phyloP scores from a whole-genome alignment of 2,113 vertebrate species.

The Piaya cayana region DNA sequence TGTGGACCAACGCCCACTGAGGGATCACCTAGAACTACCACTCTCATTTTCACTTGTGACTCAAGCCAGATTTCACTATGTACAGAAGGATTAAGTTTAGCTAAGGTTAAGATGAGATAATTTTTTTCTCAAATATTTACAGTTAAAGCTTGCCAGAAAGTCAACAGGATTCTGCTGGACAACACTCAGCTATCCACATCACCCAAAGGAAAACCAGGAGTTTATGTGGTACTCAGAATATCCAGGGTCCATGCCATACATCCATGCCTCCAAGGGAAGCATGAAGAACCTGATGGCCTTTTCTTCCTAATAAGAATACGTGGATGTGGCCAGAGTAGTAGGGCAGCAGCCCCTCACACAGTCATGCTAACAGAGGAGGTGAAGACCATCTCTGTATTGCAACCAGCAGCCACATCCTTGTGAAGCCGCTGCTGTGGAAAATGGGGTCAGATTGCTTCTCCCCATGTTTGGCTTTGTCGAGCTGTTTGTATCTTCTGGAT shows the following conservation, averaged over 20 bases:
- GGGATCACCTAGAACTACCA: background rate
- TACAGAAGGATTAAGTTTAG: conserved; percentile 27
- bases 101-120: background rate
- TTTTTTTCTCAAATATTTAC: conserved; percentile 45
- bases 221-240: background rate
- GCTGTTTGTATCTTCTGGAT: conserved; percentile 29
- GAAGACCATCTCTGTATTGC: background rate
- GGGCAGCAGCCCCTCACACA: background rate
- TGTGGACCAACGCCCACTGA: background rate
- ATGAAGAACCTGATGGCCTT: background rate
- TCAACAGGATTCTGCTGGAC: conserved; percentile 27
- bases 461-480: background rate
- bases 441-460: background rate
- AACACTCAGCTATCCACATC: background rate
- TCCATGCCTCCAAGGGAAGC: background rate
- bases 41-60: background rate
- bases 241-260: background rate
- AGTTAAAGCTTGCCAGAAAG: background rate
- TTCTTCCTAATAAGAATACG: background rate
- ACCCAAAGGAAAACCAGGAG: background rate
- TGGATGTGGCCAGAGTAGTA: background rate
- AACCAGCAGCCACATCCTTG: background rate
- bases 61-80: background rate
- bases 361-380: background rate
- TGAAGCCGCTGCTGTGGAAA: background rate